These are phyloP conservation scores for Orycteropus afer DNA, from an alignment of 2,113 vertebrate species.

Conservation along the genomic window DNA sequence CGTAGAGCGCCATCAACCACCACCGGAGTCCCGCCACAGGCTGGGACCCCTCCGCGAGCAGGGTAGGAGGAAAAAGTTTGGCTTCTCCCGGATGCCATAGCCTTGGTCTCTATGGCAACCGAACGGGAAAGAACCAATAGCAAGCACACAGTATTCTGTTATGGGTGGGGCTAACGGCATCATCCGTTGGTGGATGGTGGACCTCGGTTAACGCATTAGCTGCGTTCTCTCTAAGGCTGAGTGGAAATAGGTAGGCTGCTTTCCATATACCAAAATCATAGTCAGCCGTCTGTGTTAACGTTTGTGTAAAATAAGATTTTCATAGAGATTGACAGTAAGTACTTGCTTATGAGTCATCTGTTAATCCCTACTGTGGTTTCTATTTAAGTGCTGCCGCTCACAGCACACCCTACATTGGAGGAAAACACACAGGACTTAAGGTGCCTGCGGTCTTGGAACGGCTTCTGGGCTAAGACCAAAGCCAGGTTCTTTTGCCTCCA, in stretches of 20 bases:
- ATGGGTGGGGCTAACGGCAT: neutral
- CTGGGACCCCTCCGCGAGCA: rapidly evolving
- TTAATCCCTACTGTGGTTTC: neutral
- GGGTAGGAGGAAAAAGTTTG: neutral
- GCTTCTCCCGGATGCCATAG: constrained; percentile 86
- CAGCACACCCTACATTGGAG: neutral
- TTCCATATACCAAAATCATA: neutral
- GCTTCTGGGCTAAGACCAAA: neutral
- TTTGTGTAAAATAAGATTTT: neutral
- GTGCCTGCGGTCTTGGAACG: neutral
- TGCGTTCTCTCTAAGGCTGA: neutral
- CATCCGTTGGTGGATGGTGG: rapidly evolving
- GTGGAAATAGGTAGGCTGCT: rapidly evolving
- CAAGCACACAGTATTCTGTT: rapidly evolving
- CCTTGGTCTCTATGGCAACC: constrained; percentile 62
- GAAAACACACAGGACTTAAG: neutral
- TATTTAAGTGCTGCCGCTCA: neutral
- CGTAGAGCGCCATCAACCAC: constrained; percentile 91
- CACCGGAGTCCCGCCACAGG: rapidly evolving
- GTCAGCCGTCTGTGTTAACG: neutral
- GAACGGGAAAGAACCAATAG: constrained; percentile 51
- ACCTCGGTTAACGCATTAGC: rapidly evolving
- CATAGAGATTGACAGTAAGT: neutral
- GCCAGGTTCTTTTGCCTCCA: neutral
- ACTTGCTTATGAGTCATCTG: neutral